phyloP scores from a whole-genome alignment of 1,140 invertebrate genomes.

The Microplitis mediator region DNA sequence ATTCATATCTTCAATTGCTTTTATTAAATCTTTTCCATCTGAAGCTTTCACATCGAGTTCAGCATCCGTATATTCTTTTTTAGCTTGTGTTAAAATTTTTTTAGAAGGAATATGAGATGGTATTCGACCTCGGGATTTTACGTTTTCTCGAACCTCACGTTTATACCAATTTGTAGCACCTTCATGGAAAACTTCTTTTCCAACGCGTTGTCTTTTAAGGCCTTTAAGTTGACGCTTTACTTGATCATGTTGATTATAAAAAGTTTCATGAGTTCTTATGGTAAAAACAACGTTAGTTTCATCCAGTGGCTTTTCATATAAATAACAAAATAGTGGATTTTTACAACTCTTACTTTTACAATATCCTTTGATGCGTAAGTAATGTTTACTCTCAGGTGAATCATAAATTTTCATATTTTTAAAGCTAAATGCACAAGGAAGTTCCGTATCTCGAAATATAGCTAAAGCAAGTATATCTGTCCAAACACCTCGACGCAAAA shows the following conservation, averaged over 20 bases:
- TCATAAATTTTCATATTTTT: slow-evolving; percentile 6
- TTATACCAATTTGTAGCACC: slow-evolving; percentile 7
- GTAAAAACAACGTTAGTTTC: not conserved
- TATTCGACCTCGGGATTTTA: slow-evolving; percentile 1
- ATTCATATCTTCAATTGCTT: slow-evolving; percentile 10
- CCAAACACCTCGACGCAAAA: too few species aligned
- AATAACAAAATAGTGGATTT: slow-evolving; percentile 5
- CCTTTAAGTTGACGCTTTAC: slow-evolving; percentile 15
- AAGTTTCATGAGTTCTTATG: slow-evolving; percentile 13
- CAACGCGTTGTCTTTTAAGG: not conserved
- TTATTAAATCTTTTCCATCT: slow-evolving; percentile 17
- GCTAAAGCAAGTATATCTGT: too few species aligned
- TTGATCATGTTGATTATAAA: not conserved
- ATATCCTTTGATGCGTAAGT: slow-evolving; percentile 8
- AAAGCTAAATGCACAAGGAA: slow-evolving; percentile 26
- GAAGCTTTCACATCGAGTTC: not conserved
- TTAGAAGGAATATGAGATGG: slow-evolving; percentile 9
- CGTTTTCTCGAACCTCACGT: not conserved
- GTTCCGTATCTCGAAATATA: too few species aligned
- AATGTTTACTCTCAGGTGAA: slow-evolving; percentile 1
- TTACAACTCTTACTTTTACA: slow-evolving; percentile 1
- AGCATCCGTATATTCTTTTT: slow-evolving; percentile 11
- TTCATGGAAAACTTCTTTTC: not conserved
- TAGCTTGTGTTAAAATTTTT: not conserved
- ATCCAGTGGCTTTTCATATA: not conserved